A percentile compares a stretch with the other conserved stretches of the same genome.
These are phyloP conservation scores for Panopea generosa DNA, from an alignment of 2,888 invertebrate genomes.

Conservation along the genomic window DNA sequence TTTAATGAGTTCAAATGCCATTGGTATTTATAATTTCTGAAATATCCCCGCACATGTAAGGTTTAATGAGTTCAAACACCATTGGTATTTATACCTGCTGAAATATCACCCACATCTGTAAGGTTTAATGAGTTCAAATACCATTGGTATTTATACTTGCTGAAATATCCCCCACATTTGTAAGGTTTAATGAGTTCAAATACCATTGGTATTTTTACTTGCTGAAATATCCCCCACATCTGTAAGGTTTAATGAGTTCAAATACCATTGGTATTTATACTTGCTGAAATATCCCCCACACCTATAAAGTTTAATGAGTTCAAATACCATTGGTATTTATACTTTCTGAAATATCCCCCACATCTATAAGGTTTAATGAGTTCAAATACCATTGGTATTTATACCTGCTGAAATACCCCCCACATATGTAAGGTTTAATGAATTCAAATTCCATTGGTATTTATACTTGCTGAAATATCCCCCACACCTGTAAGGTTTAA, in stretches of 20 bases:
- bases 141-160: slow-evolving; percentile 80
- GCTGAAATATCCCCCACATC: too few species aligned
- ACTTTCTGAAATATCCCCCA: slow-evolving; percentile 52
- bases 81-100: background rate
- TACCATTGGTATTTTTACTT: too few species aligned
- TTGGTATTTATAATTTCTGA: slow-evolving; percentile 82
- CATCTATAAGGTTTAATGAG: slow-evolving; percentile 83
- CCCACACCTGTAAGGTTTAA: background rate
- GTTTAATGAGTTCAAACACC: too few species aligned
- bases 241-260: too few species aligned
- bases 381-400: too few species aligned
- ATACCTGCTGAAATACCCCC: background rate
- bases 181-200: too few species aligned
- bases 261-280: too few species aligned
- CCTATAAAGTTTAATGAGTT: slow-evolving; percentile 81
- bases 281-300: too few species aligned
- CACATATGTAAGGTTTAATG: background rate
- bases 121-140: too few species aligned
- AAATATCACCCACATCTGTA: too few species aligned
- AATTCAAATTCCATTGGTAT: background rate
- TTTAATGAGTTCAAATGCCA: too few species aligned
- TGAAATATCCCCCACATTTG: slow-evolving; percentile 77
- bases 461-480: background rate
- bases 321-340: too few species aligned
- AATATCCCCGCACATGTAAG: slow-evolving; percentile 67